Conservation (phyloP, 2,113 vertebrate genomes). For the Aptenodytes patagonicus region DNA sequence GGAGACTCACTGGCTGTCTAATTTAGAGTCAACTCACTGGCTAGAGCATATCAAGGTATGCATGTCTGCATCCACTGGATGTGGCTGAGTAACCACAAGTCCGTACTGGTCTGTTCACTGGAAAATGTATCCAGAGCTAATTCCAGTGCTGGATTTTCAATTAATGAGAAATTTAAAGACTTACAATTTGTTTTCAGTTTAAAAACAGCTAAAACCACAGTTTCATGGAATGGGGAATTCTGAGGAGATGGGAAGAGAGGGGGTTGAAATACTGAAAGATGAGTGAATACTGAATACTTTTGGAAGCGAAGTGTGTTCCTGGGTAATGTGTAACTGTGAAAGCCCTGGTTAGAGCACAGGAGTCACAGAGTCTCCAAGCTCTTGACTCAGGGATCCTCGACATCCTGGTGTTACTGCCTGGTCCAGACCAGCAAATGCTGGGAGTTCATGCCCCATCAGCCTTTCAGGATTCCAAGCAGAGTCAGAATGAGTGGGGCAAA, state of each 20-base stretch:
- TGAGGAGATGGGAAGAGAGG: background rate
- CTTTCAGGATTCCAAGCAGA: background rate
- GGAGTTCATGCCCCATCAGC: background rate
- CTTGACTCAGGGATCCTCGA: rapidly evolving
- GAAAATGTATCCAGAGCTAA: background rate
- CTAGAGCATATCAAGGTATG: slow-evolving; percentile 96
- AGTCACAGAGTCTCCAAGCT: background rate
- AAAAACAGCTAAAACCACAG: background rate
- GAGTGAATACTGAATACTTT: background rate
- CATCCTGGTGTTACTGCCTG: background rate
- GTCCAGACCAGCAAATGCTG: background rate
- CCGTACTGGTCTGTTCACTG: background rate
- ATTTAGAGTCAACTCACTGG: slow-evolving; percentile 97
- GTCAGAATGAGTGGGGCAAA: background rate
- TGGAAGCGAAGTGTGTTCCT: background rate
- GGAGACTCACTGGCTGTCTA: slow-evolving; percentile 96
- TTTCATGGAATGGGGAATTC: background rate
- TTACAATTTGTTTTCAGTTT: background rate
- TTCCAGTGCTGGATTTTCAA: background rate
- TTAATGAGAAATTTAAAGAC: background rate
- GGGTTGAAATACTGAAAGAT: background rate
- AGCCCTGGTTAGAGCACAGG: background rate
- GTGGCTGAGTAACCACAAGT: background rate
- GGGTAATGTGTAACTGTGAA: background rate
- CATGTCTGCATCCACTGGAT: background rate